These are phyloP conservation scores for Hybognathus amarus DNA, from an alignment of 2,797 vertebrate genomes.

Conservation along the genomic window DNA sequence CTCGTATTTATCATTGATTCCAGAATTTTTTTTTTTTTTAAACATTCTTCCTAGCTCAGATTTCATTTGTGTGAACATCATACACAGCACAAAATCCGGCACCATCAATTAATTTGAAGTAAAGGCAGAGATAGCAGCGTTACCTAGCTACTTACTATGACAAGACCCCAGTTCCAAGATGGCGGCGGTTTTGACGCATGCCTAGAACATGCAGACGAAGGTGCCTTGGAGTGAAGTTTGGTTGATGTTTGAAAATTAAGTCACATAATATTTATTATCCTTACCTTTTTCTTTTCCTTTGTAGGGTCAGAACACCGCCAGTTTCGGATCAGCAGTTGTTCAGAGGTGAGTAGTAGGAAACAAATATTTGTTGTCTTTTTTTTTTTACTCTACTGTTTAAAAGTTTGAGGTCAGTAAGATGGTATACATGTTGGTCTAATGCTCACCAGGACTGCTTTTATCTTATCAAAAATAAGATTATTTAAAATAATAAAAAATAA, in stretches of 20 bases:
- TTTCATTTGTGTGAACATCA: too few species aligned
- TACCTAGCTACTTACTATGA: too few species aligned
- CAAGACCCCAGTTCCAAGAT: too few species aligned
- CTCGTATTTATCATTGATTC: too few species aligned
- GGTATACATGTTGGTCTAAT: neutral
- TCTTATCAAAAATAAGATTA: neutral
- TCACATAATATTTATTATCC: neutral
- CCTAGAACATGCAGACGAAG: too few species aligned
- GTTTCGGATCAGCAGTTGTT: neutral
- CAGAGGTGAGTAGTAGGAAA: neutral
- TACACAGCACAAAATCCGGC: too few species aligned
- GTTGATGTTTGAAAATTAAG: neutral
- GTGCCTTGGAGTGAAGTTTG: too few species aligned
- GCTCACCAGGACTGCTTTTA: neutral
- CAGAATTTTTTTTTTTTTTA: too few species aligned
- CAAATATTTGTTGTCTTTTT: accelerated
- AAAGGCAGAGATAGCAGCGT: too few species aligned
- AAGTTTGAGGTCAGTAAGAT: neutral
- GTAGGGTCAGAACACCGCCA: neutral
- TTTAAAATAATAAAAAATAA: neutral
- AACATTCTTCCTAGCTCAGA: too few species aligned
- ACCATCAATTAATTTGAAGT: too few species aligned
- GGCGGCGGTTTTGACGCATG: too few species aligned
- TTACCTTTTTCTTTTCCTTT: neutral
- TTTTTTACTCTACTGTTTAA: neutral